Conservation (phyloP, 2,113 vertebrate genomes). For the Campylorhamphus procurvoides region DNA sequence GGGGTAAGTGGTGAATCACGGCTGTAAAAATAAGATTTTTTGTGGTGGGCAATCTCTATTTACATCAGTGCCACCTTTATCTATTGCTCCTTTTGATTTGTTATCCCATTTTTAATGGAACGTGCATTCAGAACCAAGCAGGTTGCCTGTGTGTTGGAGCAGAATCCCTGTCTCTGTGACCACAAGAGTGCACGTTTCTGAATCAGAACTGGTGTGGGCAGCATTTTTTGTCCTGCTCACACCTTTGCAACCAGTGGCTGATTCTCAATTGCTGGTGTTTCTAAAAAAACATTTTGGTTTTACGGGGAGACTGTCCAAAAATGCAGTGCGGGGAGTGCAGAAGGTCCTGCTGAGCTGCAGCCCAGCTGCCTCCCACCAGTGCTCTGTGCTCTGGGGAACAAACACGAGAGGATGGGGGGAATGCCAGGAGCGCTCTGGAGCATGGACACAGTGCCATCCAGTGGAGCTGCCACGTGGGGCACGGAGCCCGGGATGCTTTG, state of each 20-base stretch:
- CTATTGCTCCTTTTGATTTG: not conserved
- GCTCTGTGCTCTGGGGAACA: not conserved
- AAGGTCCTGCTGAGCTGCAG: not conserved
- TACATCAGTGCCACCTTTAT: not conserved
- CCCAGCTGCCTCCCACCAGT: too few relatives aligned
- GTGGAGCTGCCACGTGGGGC: not conserved
- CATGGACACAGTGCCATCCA: constrained; percentile 25
- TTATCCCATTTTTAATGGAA: not conserved
- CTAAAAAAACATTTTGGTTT: not conserved
- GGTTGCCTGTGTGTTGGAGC: not conserved
- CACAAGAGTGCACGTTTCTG: accelerated
- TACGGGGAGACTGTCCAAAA: not conserved
- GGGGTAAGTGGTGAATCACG: not conserved
- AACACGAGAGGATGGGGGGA: not conserved
- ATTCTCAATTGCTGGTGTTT: accelerated
- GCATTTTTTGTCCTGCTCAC: not conserved
- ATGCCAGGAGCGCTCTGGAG: not conserved
- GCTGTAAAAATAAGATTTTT: not conserved
- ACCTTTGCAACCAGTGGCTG: not conserved
- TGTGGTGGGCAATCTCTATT: not conserved
- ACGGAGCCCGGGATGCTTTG: not conserved
- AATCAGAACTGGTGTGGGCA: not conserved
- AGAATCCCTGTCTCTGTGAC: not conserved
- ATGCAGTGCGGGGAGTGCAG: not conserved
- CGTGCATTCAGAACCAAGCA: not conserved